Base-by-base conservation (phyloP, 1,140 invertebrate species). In the Hyposmocoma kahamanoa region DNA sequence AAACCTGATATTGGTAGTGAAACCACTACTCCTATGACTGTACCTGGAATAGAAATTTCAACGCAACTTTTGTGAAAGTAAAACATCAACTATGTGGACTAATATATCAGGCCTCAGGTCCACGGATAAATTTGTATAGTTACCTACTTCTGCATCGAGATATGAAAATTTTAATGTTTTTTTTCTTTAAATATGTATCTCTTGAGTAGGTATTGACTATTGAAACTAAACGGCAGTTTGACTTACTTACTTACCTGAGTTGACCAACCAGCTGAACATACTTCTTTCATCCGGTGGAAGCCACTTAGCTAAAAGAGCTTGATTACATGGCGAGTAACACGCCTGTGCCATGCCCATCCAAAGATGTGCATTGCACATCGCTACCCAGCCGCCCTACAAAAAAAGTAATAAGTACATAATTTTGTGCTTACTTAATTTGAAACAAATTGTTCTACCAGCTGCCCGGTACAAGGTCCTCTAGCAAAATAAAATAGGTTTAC, bases 351-450 rank as follows among this genome's bases (percentile, higher is more conserved):
- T 79, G 0, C 80, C 80, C 56, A 80, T 58, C 9, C 80, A 48
- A 21, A 84, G 64, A 13, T 73, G 63, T 0, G 72, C 70, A 18
- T 80, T 81, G 38, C 63, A 69, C 1, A 67, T 52, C 9, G 76
- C 77, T 18, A 73, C 51, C 77, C 74, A 80, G 1, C 76, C 72
- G 18, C 80, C 80, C 80, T 84, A 64, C n/a, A 50, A 28, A 64
- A 56, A 22, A 21, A 8, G 18, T 38, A 47, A 46, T 19, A 39
- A 36, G 38, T 52, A 24, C 28, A 42, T 38, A 43, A 6, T 6
- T 28, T 6, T 28, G 11, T 6, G 6, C 24, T 6, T 11, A 11
- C 24, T 11, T 28, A 6, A 28, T 11, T 11, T 6, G 11, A 11
- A 11, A 11, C 24, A 6, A 11, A 28, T 28, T 6, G 24, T 6